Conservation (phyloP, 2,888 invertebrate genomes). For the Dryocosmus kuriphilus region DNA sequence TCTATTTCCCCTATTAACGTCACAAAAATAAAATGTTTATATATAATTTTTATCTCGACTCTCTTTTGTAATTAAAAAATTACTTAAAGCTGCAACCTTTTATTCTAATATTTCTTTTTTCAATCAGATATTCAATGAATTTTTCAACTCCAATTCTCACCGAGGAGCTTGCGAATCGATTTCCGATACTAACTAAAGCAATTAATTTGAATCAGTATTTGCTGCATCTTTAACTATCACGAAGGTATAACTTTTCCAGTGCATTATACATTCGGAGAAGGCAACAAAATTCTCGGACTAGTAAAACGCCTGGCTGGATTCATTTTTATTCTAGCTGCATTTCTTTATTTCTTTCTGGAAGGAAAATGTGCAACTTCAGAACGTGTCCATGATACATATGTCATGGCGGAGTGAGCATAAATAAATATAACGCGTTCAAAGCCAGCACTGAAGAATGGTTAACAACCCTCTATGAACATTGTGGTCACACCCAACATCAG, state of each 20-base stretch:
- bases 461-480: slow-evolving; percentile 23
- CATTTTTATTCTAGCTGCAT: background rate
- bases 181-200: slow-evolving; percentile 20
- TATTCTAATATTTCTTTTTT: background rate
- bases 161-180: slow-evolving; percentile 10
- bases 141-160: slow-evolving; percentile 24
- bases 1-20: background rate
- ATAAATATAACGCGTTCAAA: slow-evolving; percentile 28
- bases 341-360: background rate
- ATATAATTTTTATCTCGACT: background rate
- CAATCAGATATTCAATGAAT: slow-evolving; percentile 11
- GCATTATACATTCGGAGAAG: background rate
- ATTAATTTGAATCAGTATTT: slow-evolving; percentile 18
- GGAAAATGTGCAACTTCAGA: slow-evolving; percentile 10
- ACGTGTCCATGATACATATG: slow-evolving; percentile 13
- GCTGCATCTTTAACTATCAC: background rate
- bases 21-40: background rate
- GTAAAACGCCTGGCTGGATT: background rate
- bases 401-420: slow-evolving; percentile 20
- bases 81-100: background rate
- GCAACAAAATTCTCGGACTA: background rate
- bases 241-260: background rate
- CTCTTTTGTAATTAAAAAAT: background rate
- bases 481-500: slow-evolving; percentile 25
- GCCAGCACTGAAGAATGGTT: slow-evolving; percentile 30